Conservation (phyloP, 2,888 invertebrate genomes). For the Tipula helvola region DNA sequence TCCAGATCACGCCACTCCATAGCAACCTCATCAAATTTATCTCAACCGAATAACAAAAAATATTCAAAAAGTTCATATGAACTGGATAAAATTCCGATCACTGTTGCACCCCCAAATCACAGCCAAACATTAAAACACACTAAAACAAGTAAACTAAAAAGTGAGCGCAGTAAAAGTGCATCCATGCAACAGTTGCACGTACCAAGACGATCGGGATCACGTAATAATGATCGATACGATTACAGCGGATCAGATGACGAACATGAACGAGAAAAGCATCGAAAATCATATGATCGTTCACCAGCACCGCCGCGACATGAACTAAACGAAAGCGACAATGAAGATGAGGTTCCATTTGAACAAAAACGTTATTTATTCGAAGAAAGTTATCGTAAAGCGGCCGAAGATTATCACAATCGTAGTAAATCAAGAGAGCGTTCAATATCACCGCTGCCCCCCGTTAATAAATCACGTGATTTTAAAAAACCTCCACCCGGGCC, state of each 20-base stretch:
- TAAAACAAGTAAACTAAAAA: conserved; percentile 19
- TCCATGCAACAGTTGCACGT: conserved; percentile 30
- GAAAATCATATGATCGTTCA: neutral
- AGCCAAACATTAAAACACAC: conserved; percentile 16
- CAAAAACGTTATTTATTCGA: conserved; percentile 6
- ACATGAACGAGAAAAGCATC: conserved; percentile 7
- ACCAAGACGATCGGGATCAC: neutral
- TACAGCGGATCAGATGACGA: conserved; percentile 14
- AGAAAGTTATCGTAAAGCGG: neutral
- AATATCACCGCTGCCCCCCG: neutral
- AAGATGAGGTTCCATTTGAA: neutral
- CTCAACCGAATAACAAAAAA: conserved; percentile 25
- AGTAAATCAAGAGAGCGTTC: conserved; percentile 4
- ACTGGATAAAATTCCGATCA: conserved; percentile 25
- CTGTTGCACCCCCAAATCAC: neutral
- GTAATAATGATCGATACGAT: neutral
- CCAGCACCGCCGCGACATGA: neutral
- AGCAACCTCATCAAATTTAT: conserved; percentile 5
- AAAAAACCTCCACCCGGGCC: conserved; percentile 24
- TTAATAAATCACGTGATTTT: conserved; percentile 13
- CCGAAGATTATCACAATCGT: neutral
- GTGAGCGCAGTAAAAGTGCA: conserved; percentile 21
- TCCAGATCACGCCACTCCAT: neutral
- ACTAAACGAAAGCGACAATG: neutral
- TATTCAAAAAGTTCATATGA: conserved; percentile 34